Base-by-base conservation (phyloP, 2,888 invertebrate species). In the Oeneis ivallda region DNA sequence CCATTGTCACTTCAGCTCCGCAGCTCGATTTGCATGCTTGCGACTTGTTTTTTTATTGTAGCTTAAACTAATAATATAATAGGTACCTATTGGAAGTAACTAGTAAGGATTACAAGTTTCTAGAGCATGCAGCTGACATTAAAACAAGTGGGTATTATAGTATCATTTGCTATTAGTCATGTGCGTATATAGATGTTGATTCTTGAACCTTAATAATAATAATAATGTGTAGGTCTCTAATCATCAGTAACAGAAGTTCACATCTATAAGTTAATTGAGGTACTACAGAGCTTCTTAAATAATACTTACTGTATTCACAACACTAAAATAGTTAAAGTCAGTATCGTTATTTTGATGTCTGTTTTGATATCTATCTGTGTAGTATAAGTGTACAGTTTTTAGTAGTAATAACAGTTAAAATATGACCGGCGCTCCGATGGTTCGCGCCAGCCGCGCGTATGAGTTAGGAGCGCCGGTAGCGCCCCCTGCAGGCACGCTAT, bases 381-480 rank as follows among this genome's bases (percentile, higher is more conserved):
- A 74, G 75, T 84, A 84, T 82, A 85, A 84, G 80, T 84, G 75
- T 76, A 80, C 80, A 80, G 78, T 83, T 88, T 86, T 86, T 83
- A 84, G 84, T 83, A 82, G 84, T 85, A 85, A 85, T 86, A 84
- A 85, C 79, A 75, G 74, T 76, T 82, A 79, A 85, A 81, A 82
- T 83, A 85, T 80, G 81, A 75, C 68, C 79, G 75, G 74, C 75
- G 74, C 68, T 71, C 67, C 71, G 66, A 71, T 68, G 73, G 76
- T 76, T 75, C 75, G 72, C 78, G 75, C 73, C 74, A 72, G 74
- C 72, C 69, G 69, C 17, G 67, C 70, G 70, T 74, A 77, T 85
- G 83, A 84, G 83, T 83, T 83, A 82, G 75, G 76, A 76, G 78
- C 79, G 73, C 82, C 88, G 76, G 91, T 91, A 90, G 91, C 89